Base-by-base conservation (phyloP, 2,888 invertebrate genomes). In the Agrilus biguttatus region DNA sequence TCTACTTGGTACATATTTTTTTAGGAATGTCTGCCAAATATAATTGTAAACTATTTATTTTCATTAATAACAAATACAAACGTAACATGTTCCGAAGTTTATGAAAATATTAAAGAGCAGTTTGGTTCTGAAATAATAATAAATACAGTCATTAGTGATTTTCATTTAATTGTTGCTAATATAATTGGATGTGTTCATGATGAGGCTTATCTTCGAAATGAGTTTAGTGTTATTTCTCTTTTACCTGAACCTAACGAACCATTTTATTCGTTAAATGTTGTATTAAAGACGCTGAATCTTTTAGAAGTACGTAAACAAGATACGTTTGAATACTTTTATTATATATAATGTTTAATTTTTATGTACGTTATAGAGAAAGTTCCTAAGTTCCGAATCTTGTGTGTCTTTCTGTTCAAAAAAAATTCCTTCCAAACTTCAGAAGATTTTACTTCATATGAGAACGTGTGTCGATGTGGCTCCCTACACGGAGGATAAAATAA, bases 371-470 rank as follows among this genome's bases (percentile, higher is more conserved):
- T 33, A 50, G 48, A 36, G 45, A 33, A 41, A 47, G 33, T 45
- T 46, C 39, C 39, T 46, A 14, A 40, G 44, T 34, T 36, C 36
- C 10, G 14, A 43, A 28, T 37, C 41, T 36, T 39, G 52, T n/a
- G 43, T 51, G 10, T 44, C 47, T 40, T 50, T 48, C 41, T 50
- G 48, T 37, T 45, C 51, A 3, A 37, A 44, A 28, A 64, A 70
- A 39, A 66, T 65, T 50, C 72, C 73, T 4, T 53, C 67, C 34
- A 60, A 65, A n/a, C 54, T 80, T 41, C 73, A 78, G 47, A 69
- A 68, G 53, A 65, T 76, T 44, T 55, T 78, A 14, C 61, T 73
- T 39, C 59, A 65, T 40, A 53, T 78, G 2, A 71, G 71, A 59
- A 59, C 66, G 14, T 67, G 67, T 33, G 63, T 78, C 5, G 59